These are phyloP conservation scores for Pseudococcus jackbeardsleyi DNA, from an alignment of 2,888 invertebrate species.

Conservation along the genomic window DNA sequence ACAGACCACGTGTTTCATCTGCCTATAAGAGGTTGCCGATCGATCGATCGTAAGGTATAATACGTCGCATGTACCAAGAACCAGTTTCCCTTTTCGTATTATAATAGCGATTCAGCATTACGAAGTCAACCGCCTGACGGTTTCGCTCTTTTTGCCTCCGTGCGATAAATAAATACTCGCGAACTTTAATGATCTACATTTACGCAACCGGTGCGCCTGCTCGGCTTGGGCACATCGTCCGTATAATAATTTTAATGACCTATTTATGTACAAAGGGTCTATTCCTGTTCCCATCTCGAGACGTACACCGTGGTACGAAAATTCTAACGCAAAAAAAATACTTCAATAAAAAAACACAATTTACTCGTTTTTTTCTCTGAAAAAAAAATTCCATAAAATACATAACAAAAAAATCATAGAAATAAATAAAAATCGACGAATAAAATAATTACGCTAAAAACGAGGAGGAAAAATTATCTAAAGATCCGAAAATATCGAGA, in stretches of 20 bases:
- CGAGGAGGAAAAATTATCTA: slow-evolving; percentile 15
- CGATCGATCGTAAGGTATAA: no score
- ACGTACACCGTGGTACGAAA: slow-evolving; percentile 9
- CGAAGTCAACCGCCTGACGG: slow-evolving; percentile 10
- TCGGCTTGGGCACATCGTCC: not conserved
- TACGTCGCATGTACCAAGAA: not conserved
- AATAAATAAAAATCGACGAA: not conserved
- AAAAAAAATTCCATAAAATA: not conserved
- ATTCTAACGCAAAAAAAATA: not conserved
- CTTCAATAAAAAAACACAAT: slow-evolving; percentile 18
- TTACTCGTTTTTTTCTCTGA: not conserved
- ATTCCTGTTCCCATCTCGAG: slow-evolving; percentile 27
- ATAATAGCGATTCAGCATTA: slow-evolving; percentile 27
- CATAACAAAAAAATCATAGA: slow-evolving; percentile 7
- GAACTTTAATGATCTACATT: slow-evolving; percentile 51
- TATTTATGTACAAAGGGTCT: slow-evolving; percentile 36
- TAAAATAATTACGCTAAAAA: slow-evolving; percentile 8
- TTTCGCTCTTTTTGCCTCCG: not conserved
- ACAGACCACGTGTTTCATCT: no score
- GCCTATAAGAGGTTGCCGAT: no score
- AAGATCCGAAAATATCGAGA: not conserved
- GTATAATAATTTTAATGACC: slow-evolving; percentile 40
- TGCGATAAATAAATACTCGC: not conserved
- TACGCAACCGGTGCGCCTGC: not conserved
- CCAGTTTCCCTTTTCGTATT: slow-evolving; percentile 24